Evolutionary conservation across 2,888 invertebrate species (phyloP).

Genomic region (Unio pictorum): DNA sequence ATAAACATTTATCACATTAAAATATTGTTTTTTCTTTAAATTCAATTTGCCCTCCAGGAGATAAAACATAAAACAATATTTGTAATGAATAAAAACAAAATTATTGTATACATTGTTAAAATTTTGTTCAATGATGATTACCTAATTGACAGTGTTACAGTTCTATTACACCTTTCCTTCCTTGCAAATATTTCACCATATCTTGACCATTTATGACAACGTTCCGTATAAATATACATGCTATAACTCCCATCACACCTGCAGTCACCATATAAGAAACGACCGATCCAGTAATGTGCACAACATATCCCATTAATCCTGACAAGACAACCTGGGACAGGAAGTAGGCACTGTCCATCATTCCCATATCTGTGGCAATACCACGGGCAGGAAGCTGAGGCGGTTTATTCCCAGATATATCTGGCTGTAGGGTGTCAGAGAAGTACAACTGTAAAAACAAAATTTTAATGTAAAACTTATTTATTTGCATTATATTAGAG

Average conservation of each 20-base stretch:
- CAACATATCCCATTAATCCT: constrained; percentile 71
- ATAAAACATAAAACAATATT: too few relatives aligned
- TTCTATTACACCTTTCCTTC: too few relatives aligned
- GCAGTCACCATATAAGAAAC: constrained; percentile 72
- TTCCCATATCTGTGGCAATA: constrained; percentile 92
- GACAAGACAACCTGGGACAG: constrained; percentile 73
- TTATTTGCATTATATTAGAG: too few relatives aligned
- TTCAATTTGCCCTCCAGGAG: too few relatives aligned
- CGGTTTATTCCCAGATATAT: constrained; percentile 4
- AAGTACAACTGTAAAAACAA: constrained; percentile 65
- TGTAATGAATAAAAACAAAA: too few relatives aligned
- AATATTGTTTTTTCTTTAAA: too few relatives aligned
- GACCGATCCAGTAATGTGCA: constrained; percentile 71
- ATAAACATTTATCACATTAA: too few relatives aligned
- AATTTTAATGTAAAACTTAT: too few relatives aligned
- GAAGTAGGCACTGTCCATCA: constrained; percentile 73
- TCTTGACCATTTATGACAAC: constrained; percentile 52
- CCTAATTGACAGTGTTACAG: too few relatives aligned
- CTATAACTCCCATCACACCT: constrained; percentile 68
- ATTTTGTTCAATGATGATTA: too few relatives aligned
- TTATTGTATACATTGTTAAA: too few relatives aligned
- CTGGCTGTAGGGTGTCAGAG: constrained; percentile 49
- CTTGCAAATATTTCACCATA: constrained; percentile 15
- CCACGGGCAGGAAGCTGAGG: constrained; percentile 77
- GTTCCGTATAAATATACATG: constrained; percentile 60